Base-by-base conservation (phyloP, 2,113 vertebrate species). In the Laticauda laticaudata region DNA sequence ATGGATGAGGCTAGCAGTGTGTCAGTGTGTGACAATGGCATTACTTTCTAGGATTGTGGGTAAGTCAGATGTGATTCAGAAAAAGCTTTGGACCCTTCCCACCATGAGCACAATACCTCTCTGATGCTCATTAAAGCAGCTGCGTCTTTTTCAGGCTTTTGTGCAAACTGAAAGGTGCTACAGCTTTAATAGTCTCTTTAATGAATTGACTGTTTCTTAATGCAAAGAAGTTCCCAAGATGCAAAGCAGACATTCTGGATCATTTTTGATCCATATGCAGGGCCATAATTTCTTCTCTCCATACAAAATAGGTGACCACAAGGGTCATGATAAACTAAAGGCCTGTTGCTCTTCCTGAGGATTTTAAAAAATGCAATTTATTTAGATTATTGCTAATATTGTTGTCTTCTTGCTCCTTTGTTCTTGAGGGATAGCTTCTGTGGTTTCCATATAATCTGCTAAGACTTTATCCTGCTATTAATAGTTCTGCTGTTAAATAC, bases 1-100 rank as follows among this genome's bases (percentile, higher is more conserved):
- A 91, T 94, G 94, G 57, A 59, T 94, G 94, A 93, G 95, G 94
- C 95, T 95, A 90, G 90, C 15, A 93, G 92, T 93, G 87, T 94
- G 95, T 94, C 14, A 20, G 93, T 86, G n/a, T 89, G 95, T 93
- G 93, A n/a, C 4, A 39, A 26, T 43, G 4, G 11, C 23, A 86
- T 45, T 86, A 24, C 12, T 54, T 87, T 87, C 48, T 29, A 53
- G 51, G 24, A 15, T n/a, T 87, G 51, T 87, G 51, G 3, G 14
- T 54, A 5, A 87, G 48, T 26, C 14, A 29, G 53, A 87, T 3
- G 29, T 18, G 51, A 87, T n/a, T n/a, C 26, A 53, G 86, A 81
- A 81, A 81, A n/a, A 39, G 14, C n/a, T 39, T 81, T 39, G 69
- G 69, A 39, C n/a, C 69, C 6, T 20, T 15, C 5, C n/a, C n/a